phyloP scores from a whole-genome alignment of 1,140 invertebrate species.

The Drosophila nasuta region DNA sequence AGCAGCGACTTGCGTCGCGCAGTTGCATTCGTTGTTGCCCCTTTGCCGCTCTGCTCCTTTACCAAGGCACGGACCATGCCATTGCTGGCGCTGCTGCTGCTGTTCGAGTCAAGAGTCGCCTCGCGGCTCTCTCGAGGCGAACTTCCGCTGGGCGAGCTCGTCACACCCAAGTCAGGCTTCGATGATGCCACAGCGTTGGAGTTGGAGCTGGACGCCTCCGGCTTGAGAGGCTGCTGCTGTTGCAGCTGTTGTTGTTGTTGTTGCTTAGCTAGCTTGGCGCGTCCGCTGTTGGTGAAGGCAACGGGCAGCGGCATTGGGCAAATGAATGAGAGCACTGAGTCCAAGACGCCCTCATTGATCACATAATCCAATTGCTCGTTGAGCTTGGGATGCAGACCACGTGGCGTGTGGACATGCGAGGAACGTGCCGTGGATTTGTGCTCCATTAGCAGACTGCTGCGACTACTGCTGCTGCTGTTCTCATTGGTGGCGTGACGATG shows the following conservation, averaged over 20 bases:
- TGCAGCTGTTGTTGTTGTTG: constrained; percentile 21
- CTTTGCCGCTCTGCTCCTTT: constrained; percentile 52
- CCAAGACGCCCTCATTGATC: constrained; percentile 91
- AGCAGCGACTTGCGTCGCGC: constrained; percentile 63
- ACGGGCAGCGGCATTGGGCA: constrained; percentile 70
- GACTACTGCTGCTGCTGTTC: constrained; percentile 11
- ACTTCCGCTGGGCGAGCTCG: constrained; percentile 21
- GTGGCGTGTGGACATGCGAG: constrained; percentile 39
- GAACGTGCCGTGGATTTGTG: constrained; percentile 30
- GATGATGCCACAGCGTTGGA: constrained; percentile 7
- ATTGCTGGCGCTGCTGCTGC: constrained; percentile 34
- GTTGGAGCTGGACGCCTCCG: constrained; percentile 26
- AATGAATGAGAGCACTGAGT: constrained; percentile 91
- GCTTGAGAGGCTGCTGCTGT: constrained; percentile 9
- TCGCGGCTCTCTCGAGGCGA: constrained; percentile 9
- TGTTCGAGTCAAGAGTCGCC: constrained; percentile 7
- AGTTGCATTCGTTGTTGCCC: not conserved
- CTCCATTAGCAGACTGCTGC: constrained; percentile 39
- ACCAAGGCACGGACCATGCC: constrained; percentile 62
- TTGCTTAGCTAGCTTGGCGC: constrained; percentile 42
- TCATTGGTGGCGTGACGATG: constrained; percentile 8
- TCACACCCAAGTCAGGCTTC: constrained; percentile 29
- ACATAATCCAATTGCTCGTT: constrained; percentile 86
- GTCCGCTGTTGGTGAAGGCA: constrained; percentile 20
- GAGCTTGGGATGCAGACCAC: constrained; percentile 71